These are phyloP conservation scores for Arenaria interpres DNA, from an alignment of 2,113 vertebrate species.

Conservation along the genomic window DNA sequence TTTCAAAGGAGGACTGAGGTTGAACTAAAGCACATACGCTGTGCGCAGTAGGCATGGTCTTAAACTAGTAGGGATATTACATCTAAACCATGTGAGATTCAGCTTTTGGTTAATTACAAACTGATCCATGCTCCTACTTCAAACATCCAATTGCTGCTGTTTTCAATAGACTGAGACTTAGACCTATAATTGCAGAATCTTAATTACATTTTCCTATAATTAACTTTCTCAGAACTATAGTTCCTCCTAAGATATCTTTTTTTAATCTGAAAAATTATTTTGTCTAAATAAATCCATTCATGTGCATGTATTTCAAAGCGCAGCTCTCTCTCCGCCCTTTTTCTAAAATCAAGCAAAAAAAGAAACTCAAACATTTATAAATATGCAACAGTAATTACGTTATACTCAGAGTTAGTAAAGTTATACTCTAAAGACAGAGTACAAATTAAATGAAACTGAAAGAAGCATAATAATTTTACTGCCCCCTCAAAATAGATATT, in stretches of 20 bases:
- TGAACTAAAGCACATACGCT: background rate
- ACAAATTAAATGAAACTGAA: background rate
- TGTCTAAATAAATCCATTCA: background rate
- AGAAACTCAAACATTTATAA: background rate
- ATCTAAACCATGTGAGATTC: background rate
- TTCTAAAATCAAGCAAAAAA: background rate
- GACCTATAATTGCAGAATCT: slow-evolving; percentile 19
- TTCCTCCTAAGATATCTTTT: background rate
- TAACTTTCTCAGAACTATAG: background rate
- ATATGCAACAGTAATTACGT: background rate
- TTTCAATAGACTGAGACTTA: slow-evolving; percentile 23
- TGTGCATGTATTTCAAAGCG: background rate
- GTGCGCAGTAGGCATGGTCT: background rate
- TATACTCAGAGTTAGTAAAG: background rate
- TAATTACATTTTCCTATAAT: slow-evolving; percentile 41
- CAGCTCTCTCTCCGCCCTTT: background rate
- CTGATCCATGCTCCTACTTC: background rate
- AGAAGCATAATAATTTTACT: background rate
- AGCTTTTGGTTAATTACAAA: slow-evolving; percentile 16
- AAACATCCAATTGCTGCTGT: slow-evolving; percentile 11
- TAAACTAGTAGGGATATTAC: background rate
- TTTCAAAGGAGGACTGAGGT: background rate
- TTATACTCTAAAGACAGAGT: too few species aligned
- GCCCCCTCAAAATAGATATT: background rate
- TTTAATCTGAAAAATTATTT: slow-evolving; percentile 9